Evolutionary conservation across 2,113 vertebrate species (phyloP).

Genomic region (Limanda limanda): DNA sequence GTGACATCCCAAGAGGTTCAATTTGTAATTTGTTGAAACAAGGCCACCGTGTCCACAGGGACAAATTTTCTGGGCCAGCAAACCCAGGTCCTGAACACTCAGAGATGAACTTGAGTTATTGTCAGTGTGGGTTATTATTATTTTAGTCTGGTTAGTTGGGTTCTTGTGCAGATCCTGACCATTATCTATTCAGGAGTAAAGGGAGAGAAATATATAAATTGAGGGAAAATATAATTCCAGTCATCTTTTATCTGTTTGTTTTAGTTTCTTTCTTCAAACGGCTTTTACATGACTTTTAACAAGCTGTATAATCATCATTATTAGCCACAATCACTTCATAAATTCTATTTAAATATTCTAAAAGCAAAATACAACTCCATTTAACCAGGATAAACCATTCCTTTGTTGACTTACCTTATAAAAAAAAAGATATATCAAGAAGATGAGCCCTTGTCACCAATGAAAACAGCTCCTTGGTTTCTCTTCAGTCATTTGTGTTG

Average conservation of each 20-base stretch:
- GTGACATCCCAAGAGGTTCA: slow-evolving; percentile 46
- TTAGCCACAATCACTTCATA: too few species aligned
- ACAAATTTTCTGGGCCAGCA: slow-evolving; percentile 71
- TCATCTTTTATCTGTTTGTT: background rate
- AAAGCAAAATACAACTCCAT: background rate
- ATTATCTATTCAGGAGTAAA: background rate
- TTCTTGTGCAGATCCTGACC: background rate
- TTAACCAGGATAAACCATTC: background rate
- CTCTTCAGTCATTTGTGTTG: slow-evolving; percentile 56
- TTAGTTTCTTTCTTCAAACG: slow-evolving; percentile 1
- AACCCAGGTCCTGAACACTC: slow-evolving; percentile 39
- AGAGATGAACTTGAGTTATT: slow-evolving; percentile 38
- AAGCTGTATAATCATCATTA: background rate
- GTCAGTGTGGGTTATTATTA: slow-evolving; percentile 12
- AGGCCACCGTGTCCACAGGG: slow-evolving; percentile 71
- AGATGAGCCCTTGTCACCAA: slow-evolving; percentile 14
- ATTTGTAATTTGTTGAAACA: slow-evolving; percentile 75
- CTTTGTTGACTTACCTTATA: slow-evolving; percentile 56
- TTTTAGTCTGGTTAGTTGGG: slow-evolving; percentile 8
- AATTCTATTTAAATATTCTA: background rate
- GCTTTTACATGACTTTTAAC: background rate
- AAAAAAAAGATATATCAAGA: background rate
- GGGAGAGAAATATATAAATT: background rate
- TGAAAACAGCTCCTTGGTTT: slow-evolving; percentile 36
- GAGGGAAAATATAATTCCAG: background rate